Evolutionary conservation across 1,140 invertebrate species (phyloP), one percentile per base, ranked within the genome.

Genomic region (Olivierus martensii): DNA sequence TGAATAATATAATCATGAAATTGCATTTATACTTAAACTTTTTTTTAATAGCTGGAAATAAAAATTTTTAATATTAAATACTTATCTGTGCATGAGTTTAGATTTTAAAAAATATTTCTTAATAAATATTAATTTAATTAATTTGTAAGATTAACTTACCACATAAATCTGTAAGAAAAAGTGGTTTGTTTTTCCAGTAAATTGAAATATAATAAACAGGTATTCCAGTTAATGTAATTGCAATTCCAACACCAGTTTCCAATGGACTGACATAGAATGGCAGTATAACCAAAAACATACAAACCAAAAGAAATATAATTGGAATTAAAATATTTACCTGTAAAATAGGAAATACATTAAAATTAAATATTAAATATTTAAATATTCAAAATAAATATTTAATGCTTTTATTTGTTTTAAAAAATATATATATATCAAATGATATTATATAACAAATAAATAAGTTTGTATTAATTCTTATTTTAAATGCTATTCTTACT

Each of bases 161-260:
- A 62, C 84, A 79, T 5, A 75, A 49, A 37, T 66, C 69, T 53
- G 72, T 66, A 59, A 90, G 78, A 63, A 70, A 73, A 46, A 69
- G 60, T 1, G 89, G 88, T 65, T 87, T 86, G 19, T 77, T 74
- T 64, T 80, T 73, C 81, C 82, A 87, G 38, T 73, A 69, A 52
- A 94, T 79, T 35, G 87, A 82, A 11, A 84, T 59, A 55, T 80
- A 79, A 69, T 93, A 96, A 21, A 88, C 80, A 1, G 92, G 92
- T 46, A 95, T 77, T 12, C 90, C 92, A 38, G 83, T 78, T 15
- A 87, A 63, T 3, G 91, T 94, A 59, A 96, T 91, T n/a, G 83
- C 63, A 9, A 51, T 41, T 5, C 58, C 62, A 9, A 84, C 73
- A 4, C 82, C 76, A 22, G 91, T 86, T 66, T 89, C 87, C 51